Conservation (phyloP, 2,888 invertebrate species). For the Arge pagana region DNA sequence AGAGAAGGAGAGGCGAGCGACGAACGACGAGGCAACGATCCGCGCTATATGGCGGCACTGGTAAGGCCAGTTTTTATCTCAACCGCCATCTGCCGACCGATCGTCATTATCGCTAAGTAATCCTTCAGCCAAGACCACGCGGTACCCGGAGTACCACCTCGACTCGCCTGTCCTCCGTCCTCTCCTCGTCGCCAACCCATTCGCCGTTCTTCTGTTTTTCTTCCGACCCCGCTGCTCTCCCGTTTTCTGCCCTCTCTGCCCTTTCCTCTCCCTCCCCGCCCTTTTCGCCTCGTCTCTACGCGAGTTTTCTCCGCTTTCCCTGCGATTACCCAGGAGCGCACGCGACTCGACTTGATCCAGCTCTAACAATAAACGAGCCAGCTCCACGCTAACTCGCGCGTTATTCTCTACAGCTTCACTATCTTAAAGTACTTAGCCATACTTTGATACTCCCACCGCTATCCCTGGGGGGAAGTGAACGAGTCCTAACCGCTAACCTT, state of each 20-base stretch:
- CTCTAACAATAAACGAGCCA: too few relatives aligned
- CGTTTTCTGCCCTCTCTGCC: conserved; percentile 10
- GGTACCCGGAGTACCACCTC: conserved; percentile 1
- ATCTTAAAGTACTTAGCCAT: too few relatives aligned
- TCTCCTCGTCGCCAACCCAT: conserved; percentile 14
- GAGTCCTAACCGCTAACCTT: too few relatives aligned
- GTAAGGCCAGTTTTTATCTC: conserved; percentile 53
- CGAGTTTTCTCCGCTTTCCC: not conserved
- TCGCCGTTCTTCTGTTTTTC: conserved; percentile 4
- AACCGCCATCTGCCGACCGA: conserved; percentile 53
- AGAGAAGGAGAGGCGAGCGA: conserved; percentile 29
- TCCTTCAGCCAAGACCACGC: conserved; percentile 37
- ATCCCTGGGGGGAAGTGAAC: too few relatives aligned
- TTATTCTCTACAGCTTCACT: too few relatives aligned
- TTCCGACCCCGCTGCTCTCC: conserved; percentile 4
- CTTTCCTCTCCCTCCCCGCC: conserved; percentile 9
- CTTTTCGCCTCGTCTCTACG: conserved; percentile 12
- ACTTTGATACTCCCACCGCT: too few relatives aligned
- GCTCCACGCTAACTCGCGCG: too few relatives aligned
- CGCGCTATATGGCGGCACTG: conserved; percentile 48
- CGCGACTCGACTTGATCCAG: too few relatives aligned
- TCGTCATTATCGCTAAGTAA: conserved; percentile 56
- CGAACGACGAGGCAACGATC: conserved; percentile 29
- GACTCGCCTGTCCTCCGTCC: not conserved
- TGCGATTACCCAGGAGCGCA: too few relatives aligned